A percentile compares a stretch with the other conserved stretches of the same genome.
These are phyloP conservation scores for Phoebastria nigripes DNA, from an alignment of 2,797 vertebrate genomes.

Conservation along the genomic window DNA sequence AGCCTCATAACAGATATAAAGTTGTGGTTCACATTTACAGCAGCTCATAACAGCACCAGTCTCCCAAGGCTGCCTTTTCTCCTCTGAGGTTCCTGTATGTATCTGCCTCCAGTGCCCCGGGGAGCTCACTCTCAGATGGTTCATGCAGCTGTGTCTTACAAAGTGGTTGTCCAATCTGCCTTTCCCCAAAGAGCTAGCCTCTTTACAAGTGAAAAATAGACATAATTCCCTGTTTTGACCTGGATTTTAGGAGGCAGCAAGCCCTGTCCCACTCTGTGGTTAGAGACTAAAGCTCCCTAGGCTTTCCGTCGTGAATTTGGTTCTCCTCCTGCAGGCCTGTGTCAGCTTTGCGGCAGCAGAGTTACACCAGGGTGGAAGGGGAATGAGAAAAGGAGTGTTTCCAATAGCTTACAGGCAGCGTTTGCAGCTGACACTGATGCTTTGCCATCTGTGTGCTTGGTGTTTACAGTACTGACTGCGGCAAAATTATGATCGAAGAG, in stretches of 20 bases:
- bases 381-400: background rate
- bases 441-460: slow-evolving; percentile 12
- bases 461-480: background rate
- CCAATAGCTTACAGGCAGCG: background rate
- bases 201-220: background rate
- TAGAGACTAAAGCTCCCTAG: background rate
- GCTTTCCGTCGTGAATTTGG: background rate
- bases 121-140: background rate
- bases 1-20: background rate
- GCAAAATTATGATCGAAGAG: background rate
- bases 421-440: background rate
- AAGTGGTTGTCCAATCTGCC: background rate
- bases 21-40: background rate
- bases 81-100: background rate
- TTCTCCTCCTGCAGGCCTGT: background rate
- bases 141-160: background rate
- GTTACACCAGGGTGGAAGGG: background rate
- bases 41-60: background rate
- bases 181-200: background rate
- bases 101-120: background rate
- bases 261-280: background rate
- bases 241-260: background rate
- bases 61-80: background rate
- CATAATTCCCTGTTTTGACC: background rate
- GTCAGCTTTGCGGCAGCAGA: background rate